Conservation (phyloP, 2,888 invertebrate genomes). For the Spilosoma lubricipeda region DNA sequence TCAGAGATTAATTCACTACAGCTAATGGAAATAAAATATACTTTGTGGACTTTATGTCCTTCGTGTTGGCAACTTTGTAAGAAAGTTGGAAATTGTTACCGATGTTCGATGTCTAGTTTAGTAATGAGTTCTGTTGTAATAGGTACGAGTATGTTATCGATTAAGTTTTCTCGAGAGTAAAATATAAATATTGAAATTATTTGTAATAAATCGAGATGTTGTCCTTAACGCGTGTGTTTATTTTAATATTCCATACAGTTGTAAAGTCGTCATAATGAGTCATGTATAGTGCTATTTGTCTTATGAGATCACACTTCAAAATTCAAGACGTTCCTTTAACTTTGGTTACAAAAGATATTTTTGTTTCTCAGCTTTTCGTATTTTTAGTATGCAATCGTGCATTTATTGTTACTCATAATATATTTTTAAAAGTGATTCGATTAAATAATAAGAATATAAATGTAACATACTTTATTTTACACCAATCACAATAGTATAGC, state of each 20-base stretch:
- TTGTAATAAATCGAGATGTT: background rate
- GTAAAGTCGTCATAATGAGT: slow-evolving; percentile 10
- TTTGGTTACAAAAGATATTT: background rate
- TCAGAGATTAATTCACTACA: background rate
- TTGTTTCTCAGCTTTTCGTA: background rate
- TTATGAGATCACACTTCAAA: slow-evolving; percentile 6
- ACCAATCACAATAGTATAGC: too few species aligned
- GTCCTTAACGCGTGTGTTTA: background rate
- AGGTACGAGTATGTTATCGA: background rate
- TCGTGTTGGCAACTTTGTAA: background rate
- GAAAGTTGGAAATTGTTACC: background rate
- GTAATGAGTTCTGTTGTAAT: background rate
- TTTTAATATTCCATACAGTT: background rate
- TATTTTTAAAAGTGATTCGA: background rate
- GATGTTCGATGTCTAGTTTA: background rate
- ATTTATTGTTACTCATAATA: background rate
- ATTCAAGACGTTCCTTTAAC: background rate
- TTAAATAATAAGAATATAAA: background rate
- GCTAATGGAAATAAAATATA: slow-evolving; percentile 13
- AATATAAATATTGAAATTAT: background rate
- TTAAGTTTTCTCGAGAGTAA: background rate
- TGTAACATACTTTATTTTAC: too few species aligned
- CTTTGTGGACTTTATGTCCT: background rate
- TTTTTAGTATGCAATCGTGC: background rate
- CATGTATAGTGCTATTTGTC: background rate